Evolutionary conservation across 1,140 invertebrate species (phyloP), one percentile per base, ranked within the genome.

Genomic region (Yoshiicerus persimilis): DNA sequence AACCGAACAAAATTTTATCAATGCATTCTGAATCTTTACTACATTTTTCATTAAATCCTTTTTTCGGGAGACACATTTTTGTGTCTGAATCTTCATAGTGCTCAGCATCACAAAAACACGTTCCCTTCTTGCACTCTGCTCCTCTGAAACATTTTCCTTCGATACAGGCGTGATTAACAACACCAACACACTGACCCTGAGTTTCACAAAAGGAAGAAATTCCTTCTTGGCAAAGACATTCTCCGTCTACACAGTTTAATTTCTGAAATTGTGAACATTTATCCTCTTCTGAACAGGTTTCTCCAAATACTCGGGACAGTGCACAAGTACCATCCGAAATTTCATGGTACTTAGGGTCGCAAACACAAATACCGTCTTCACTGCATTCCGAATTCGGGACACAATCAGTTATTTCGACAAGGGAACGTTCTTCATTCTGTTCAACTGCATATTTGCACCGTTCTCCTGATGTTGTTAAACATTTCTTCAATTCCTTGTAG

Each of bases 401-500:
- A n/a, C n/a, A n/a, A n/a, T n/a, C n/a, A n/a, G n/a, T n/a, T n/a
- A n/a, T n/a, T n/a, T n/a, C n/a, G n/a, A n/a, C n/a, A n/a, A n/a
- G n/a, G n/a, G n/a, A n/a, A n/a, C 9, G 2, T 5, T 27, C 38
- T 2, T 20, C 41, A 41, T 6, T 36, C 56, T 39, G 66, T 27
- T 34, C 77, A 25, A 87, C 39, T 9, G 10, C 23, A 27, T 32
- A 88, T 70, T 39, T 34, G 25, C 87, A 88, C 8, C 56, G 11
- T 84, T 88, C 87, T 8, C 87, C 87, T 1, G 47, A 6, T 75
- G 84, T 88, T 11, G 62, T 23, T 27, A 84, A 39, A 70, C 87
- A 88, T 30, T 84, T 85, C 34, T 16, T 27, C 16, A 11, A 39
- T 4, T 20, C 25, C 2, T 6, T n/a, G 4, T 88, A 80, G 32